These are phyloP conservation scores for Chironomus riparius DNA, from an alignment of 2,888 invertebrate species.

Conservation along the genomic window DNA sequence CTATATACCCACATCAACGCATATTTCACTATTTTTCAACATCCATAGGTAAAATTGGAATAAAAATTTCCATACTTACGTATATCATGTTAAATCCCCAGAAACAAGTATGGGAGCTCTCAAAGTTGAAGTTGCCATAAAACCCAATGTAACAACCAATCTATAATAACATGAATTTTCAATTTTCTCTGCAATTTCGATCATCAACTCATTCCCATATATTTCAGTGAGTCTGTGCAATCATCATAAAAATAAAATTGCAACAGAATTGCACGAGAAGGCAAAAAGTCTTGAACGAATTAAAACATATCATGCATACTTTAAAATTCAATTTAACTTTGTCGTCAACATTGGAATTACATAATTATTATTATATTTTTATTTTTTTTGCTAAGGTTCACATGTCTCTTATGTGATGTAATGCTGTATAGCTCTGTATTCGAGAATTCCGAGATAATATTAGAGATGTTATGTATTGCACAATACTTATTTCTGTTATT, in stretches of 20 bases:
- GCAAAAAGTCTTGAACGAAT: constrained; percentile 4
- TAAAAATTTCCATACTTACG: too few species aligned
- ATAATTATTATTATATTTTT: not conserved
- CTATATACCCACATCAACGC: too few species aligned
- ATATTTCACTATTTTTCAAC: too few species aligned
- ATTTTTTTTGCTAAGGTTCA: not conserved
- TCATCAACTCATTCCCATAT: not conserved
- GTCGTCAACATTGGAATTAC: not conserved
- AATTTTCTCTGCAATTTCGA: not conserved
- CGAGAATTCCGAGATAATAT: too few species aligned
- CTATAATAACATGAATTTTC: not conserved
- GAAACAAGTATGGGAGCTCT: not conserved
- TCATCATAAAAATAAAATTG: not conserved
- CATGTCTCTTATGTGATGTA: not conserved
- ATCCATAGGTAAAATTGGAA: too few species aligned
- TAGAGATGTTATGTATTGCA: too few species aligned
- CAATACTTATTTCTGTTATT: too few species aligned
- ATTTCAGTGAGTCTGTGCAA: not conserved
- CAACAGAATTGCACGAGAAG: not conserved
- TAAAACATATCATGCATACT: not conserved
- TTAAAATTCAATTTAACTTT: constrained; percentile 19
- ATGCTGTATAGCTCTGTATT: too few species aligned
- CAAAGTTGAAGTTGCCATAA: not conserved
- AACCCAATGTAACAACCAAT: constrained; percentile 3
- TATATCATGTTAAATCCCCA: too few species aligned